Evolutionary conservation across 2,888 invertebrate species (phyloP).

Genomic region (Drosophila borborema): DNA sequence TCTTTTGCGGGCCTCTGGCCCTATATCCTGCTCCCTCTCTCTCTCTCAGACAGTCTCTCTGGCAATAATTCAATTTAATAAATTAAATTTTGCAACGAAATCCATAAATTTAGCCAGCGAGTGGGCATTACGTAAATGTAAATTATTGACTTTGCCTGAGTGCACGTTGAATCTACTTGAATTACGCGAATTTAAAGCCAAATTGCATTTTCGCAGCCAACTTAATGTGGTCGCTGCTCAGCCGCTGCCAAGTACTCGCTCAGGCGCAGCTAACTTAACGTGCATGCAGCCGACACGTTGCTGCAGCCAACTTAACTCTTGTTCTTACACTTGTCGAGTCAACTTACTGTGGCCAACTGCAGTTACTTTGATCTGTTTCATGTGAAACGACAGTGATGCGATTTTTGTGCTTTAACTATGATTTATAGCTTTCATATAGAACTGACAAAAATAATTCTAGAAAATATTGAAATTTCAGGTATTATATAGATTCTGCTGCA

Average conservation of each 20-base stretch:
- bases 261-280: neutral
- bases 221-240: neutral
- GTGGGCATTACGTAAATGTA: slow-evolving; percentile 8
- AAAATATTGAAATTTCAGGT: no score
- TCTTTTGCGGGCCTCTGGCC: neutral
- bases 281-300: neutral
- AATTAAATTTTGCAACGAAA: slow-evolving; percentile 40
- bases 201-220: neutral
- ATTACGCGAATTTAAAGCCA: neutral
- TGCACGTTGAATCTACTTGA: slow-evolving; percentile 4
- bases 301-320: slow-evolving; percentile 8
- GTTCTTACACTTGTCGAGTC: neutral
- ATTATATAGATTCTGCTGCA: neutral
- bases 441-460: neutral
- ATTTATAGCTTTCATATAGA: neutral
- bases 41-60: neutral
- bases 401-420: neutral
- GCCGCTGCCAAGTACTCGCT: neutral
- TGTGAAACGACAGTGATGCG: neutral
- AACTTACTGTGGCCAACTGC: neutral
- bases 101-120: slow-evolving; percentile 23
- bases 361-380: no score
- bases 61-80: slow-evolving; percentile 50
- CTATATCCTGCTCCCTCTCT: slow-evolving; percentile 6
- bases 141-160: slow-evolving; percentile 16